phyloP scores from a whole-genome alignment of 2,888 invertebrate species.

The Agrochola litura region DNA sequence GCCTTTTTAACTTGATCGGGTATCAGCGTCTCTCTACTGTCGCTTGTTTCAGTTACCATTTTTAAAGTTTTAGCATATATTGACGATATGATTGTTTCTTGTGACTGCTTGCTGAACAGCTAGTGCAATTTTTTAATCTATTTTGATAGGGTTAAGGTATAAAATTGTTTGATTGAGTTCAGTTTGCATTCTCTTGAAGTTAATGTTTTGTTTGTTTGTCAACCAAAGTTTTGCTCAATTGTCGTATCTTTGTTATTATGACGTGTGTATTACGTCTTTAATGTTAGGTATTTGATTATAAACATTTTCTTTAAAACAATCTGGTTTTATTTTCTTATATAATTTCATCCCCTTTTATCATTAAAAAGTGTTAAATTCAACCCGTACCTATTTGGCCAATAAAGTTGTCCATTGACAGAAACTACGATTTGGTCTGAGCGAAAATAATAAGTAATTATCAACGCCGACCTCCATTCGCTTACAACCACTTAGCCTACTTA shows the following conservation, averaged over 20 bases:
- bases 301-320: constrained; percentile 64
- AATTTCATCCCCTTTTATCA: not conserved
- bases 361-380: not conserved
- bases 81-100: constrained; percentile 51
- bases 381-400: not conserved
- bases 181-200: constrained; percentile 53
- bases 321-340: constrained; percentile 34
- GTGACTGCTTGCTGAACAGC: constrained; percentile 41
- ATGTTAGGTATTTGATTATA: constrained; percentile 77
- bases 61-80: constrained; percentile 67
- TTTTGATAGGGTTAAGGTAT: constrained; percentile 30
- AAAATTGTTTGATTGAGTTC: constrained; percentile 56
- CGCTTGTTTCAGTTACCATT: constrained; percentile 80
- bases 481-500: too few relatives aligned
- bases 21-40: constrained; percentile 72
- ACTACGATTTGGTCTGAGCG: not conserved
- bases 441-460: not conserved
- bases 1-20: constrained; percentile 66
- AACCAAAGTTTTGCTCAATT: constrained; percentile 85
- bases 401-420: not conserved
- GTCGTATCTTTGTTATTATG: constrained; percentile 71
- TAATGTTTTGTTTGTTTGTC: constrained; percentile 73
- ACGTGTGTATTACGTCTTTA: constrained; percentile 71
- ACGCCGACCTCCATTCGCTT: not conserved
- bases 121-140: constrained; percentile 28